Percentiles rank a stretch among this genome's conserved stretches.
Conservation (phyloP, 2,888 invertebrate genomes). For the Drosophila diplacantha region DNA sequence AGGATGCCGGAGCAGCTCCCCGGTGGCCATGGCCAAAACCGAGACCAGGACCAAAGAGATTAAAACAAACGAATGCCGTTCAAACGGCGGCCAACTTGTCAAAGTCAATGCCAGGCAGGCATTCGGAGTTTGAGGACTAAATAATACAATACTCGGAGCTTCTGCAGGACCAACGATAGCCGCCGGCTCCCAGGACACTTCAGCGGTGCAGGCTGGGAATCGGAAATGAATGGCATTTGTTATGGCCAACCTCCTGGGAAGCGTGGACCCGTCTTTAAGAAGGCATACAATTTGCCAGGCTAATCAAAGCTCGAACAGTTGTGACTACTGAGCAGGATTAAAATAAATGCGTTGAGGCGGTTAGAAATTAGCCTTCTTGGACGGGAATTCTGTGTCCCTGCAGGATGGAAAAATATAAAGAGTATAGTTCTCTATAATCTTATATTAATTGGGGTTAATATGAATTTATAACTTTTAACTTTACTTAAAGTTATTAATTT, state of each 20-base stretch:
- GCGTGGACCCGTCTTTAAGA: constrained; percentile 2
- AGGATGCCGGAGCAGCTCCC: constrained; percentile 47
- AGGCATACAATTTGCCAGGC: constrained; percentile 39
- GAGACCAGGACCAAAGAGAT: constrained; percentile 49
- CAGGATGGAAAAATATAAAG: neutral
- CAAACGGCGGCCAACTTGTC: constrained; percentile 64
- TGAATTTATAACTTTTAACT: neutral
- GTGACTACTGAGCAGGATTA: constrained; percentile 6
- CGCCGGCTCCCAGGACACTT: constrained; percentile 36
- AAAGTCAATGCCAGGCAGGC: constrained; percentile 52
- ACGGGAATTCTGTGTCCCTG: neutral
- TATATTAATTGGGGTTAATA: neutral
- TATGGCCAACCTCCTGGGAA: constrained; percentile 49
- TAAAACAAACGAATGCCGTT: constrained; percentile 56
- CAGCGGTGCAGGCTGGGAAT: constrained; percentile 55
- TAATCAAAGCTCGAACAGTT: constrained; percentile 49
- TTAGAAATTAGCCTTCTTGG: neutral
- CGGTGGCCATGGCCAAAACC: constrained; percentile 40
- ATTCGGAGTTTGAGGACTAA: constrained; percentile 31
- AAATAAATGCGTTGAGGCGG: constrained; percentile 16
- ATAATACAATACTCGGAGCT: constrained; percentile 44
- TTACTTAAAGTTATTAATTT: neutral
- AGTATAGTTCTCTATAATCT: neutral
- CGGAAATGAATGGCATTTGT: constrained; percentile 68
- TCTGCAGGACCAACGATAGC: constrained; percentile 38